Percentiles rank a stretch among this genome's conserved stretches.
Conservation (phyloP, 2,797 vertebrate species). For the Odontamblyopus rebecca region DNA sequence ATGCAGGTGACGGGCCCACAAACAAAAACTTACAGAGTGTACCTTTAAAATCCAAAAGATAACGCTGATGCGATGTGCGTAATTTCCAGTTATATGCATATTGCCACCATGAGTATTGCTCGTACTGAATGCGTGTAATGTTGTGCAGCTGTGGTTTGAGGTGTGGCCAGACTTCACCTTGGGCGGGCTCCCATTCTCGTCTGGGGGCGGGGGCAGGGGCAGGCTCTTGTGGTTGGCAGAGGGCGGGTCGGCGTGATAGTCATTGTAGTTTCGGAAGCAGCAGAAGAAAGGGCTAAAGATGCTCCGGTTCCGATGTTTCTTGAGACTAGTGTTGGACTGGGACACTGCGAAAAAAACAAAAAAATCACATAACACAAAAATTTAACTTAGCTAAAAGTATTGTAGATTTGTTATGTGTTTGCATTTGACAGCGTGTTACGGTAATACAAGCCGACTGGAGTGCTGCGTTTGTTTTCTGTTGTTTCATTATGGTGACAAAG, state of each 20-base stretch:
- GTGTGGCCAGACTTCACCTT: conserved; percentile 80
- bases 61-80: not conserved
- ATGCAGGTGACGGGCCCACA: too few species aligned
- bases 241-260: conserved; percentile 89
- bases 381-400: not conserved
- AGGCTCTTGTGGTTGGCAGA: conserved; percentile 84
- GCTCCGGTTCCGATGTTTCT: conserved; percentile 93
- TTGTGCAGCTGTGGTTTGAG: conserved; percentile 22
- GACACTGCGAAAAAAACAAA: conserved; percentile 77
- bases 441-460: conserved; percentile 2
- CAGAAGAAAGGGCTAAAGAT: conserved; percentile 98
- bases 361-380: conserved; percentile 11
- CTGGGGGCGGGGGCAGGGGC: conserved; percentile 85
- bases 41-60: not conserved
- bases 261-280: conserved; percentile 97
- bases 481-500: conserved; percentile 23
- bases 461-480: conserved; percentile 9
- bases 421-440: conserved; percentile 6
- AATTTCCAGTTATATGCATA: not conserved
- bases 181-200: conserved; percentile 92
- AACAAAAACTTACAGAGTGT: too few species aligned
- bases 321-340: conserved; percentile 93
- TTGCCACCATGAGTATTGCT: not conserved
- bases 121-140: not conserved
- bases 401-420: conserved; percentile 11